phyloP scores from a whole-genome alignment of 35 echinoderm and acorn worm species.

The Apostichopus californicus region DNA sequence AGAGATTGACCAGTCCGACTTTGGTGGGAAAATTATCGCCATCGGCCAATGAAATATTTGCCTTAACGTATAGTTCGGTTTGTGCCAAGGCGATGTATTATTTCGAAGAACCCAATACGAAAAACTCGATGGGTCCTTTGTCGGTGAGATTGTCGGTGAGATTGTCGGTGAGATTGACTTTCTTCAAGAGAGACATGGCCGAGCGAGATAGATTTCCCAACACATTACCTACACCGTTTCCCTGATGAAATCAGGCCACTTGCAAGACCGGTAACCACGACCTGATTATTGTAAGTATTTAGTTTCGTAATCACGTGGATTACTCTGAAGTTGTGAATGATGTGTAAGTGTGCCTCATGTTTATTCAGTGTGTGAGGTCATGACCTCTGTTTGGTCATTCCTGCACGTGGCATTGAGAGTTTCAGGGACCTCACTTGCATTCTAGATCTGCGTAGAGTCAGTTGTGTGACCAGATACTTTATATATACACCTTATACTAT shows the following conservation, averaged over 20 bases:
- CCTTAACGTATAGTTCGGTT: constrained; percentile 43
- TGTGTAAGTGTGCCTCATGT: no score
- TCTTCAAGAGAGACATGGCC: neutral
- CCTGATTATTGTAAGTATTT: no score
- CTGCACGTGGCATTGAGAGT: no score
- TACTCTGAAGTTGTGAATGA: no score
- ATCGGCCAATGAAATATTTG: constrained; percentile 32
- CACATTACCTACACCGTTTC: neutral
- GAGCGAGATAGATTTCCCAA: neutral
- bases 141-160: constrained; percentile 34
- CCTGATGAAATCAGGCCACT: neutral
- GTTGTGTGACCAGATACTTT: no score
- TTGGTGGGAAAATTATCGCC: neutral
- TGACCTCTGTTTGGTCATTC: no score
- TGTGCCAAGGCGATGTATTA: constrained; percentile 58
- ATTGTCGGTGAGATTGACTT: neutral
- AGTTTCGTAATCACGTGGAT: no score
- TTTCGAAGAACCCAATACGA: constrained; percentile 44
- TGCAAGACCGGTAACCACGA: no score
- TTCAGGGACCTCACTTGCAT: no score
- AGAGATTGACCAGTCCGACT: constrained; percentile 55
- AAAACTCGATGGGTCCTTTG: constrained; percentile 68
- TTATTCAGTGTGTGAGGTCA: no score
- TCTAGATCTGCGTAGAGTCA: no score
- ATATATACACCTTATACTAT: no score